These are phyloP conservation scores for Chlamydotis undulata DNA, from an alignment of 2,113 vertebrate genomes.

Conservation along the genomic window DNA sequence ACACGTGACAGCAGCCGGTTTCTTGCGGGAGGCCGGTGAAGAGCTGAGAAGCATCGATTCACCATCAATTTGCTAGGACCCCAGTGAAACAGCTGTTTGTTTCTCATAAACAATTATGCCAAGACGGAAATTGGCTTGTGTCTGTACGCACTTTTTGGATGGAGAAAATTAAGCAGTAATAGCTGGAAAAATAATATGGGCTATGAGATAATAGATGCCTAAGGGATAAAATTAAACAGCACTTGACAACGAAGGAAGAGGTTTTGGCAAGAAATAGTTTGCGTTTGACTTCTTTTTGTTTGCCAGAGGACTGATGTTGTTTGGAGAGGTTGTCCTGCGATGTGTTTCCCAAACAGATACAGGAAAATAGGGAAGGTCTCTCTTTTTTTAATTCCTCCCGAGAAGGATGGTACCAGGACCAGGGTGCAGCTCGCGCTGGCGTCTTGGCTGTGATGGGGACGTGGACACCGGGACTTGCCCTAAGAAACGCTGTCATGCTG, in stretches of 20 bases:
- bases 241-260: slow-evolving; percentile 44
- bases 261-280: slow-evolving; percentile 48
- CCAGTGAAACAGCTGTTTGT: slow-evolving; percentile 51
- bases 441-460: neutral
- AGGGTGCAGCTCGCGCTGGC: neutral
- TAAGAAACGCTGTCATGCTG: neutral
- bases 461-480: neutral
- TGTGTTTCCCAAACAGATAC: neutral
- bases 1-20: neutral
- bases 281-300: slow-evolving; percentile 37
- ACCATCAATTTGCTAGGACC: slow-evolving; percentile 13
- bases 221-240: slow-evolving; percentile 61
- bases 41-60: neutral
- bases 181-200: slow-evolving; percentile 55
- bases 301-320: neutral
- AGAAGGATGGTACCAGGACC: neutral
- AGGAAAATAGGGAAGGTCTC: neutral
- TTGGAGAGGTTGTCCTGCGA: neutral
- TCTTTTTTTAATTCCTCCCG: neutral
- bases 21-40: neutral
- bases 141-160: slow-evolving; percentile 6
- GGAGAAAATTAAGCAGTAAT: slow-evolving; percentile 44
- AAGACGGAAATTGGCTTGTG: slow-evolving; percentile 38
- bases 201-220: slow-evolving; percentile 65
- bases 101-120: slow-evolving; percentile 55